Percentiles rank a stretch among this genome's conserved stretches.
Evolutionary conservation across 2,797 vertebrate species (phyloP).

Genomic region (Thripadectes ignobilis): DNA sequence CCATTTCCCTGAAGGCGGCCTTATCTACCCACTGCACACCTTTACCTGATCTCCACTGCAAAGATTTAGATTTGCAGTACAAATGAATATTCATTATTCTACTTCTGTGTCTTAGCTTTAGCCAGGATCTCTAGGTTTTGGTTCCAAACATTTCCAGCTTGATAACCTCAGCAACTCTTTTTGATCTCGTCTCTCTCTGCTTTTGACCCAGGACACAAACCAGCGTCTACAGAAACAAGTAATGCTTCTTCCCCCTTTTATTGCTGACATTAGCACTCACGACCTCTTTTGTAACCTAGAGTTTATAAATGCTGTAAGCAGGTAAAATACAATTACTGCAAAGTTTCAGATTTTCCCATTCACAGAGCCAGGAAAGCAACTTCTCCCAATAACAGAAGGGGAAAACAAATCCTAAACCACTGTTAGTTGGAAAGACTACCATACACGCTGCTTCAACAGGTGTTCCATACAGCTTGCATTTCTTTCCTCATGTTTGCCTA

Average conservation of each 20-base stretch:
- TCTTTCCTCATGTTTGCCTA: neutral
- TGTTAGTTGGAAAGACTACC: neutral
- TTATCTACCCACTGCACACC: too few relatives aligned
- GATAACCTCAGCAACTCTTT: neutral
- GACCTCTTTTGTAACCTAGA: neutral
- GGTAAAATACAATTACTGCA: neutral
- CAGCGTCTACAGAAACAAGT: neutral
- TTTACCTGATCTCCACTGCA: neutral
- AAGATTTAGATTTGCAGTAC: neutral
- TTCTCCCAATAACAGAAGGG: neutral
- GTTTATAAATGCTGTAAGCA: neutral
- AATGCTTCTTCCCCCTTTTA: neutral
- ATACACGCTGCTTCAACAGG: rapidly evolving
- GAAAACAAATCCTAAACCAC: neutral
- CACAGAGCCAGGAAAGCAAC: neutral
- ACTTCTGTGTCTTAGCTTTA: neutral
- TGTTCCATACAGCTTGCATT: rapidly evolving
- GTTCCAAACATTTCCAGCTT: neutral
- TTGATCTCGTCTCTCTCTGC: neutral
- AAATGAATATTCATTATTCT: neutral
- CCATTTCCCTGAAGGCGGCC: rapidly evolving
- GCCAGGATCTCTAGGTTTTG: neutral
- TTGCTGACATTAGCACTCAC: neutral
- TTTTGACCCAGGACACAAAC: neutral
- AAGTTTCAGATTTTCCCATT: neutral